Conservation (phyloP, 2,888 invertebrate species). For the Drosophila antonietae region DNA sequence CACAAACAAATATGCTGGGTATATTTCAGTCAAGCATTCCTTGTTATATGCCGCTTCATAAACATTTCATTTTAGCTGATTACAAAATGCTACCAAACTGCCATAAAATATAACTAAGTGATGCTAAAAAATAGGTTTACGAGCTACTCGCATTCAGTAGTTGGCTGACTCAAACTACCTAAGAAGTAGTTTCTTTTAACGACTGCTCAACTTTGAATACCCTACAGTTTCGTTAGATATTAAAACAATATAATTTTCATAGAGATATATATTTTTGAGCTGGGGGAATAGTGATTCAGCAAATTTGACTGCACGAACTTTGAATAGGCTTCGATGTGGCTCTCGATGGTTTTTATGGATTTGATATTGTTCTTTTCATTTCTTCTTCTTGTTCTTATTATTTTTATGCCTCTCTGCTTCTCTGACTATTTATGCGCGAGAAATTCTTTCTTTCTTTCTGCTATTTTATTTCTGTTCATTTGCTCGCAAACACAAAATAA, state of each 20-base stretch:
- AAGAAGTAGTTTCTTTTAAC: constrained; percentile 28
- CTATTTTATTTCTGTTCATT: constrained; percentile 13
- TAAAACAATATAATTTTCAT: constrained; percentile 12
- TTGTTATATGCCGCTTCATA: not conserved
- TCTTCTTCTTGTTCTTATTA: constrained; percentile 5
- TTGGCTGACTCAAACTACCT: constrained; percentile 32
- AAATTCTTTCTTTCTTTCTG: constrained; percentile 10
- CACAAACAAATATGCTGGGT: not conserved
- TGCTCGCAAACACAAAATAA: constrained; percentile 56
- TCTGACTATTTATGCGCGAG: constrained; percentile 42
- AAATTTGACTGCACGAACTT: constrained; percentile 35
- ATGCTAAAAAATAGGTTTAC: constrained; percentile 29
- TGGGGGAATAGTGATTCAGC: constrained; percentile 25
- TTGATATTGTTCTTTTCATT: constrained; percentile 14
- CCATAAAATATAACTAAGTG: constrained; percentile 22
- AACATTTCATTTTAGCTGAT: constrained; percentile 27
- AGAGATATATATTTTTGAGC: not conserved
- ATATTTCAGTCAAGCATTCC: not conserved
- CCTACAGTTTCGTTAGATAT: constrained; percentile 9
- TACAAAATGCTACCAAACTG: constrained; percentile 1
- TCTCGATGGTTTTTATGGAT: constrained; percentile 32
- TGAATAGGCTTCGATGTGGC: constrained; percentile 23
- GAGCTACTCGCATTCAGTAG: constrained; percentile 12
- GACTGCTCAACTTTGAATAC: constrained; percentile 27
- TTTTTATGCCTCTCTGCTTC: constrained; percentile 31